Percentiles rank a stretch among this genome's conserved stretches.
Conservation (phyloP, 2,888 invertebrate species). For the Drosophila robusta region DNA sequence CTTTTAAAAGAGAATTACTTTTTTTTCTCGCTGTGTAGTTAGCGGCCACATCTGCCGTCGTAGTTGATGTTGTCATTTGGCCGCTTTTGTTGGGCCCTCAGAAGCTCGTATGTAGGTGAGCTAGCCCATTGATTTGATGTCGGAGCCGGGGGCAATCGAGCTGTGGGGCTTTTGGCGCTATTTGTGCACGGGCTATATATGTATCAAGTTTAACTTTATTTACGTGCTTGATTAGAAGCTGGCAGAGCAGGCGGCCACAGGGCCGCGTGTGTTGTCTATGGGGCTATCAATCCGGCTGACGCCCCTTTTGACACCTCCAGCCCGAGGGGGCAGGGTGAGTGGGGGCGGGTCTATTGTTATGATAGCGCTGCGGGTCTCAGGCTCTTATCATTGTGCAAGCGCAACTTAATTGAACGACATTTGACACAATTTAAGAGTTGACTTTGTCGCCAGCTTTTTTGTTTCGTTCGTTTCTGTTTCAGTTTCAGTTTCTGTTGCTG, state of each 20-base stretch:
- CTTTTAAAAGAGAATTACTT: too few relatives aligned
- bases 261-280: conserved; percentile 35
- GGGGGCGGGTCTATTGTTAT: conserved; percentile 48
- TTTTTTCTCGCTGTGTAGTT: conserved; percentile 26
- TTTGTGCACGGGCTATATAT: conserved; percentile 23
- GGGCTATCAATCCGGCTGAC: conserved; percentile 64
- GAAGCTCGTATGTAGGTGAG: conserved; percentile 31
- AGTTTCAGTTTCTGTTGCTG: conserved; percentile 18
- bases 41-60: conserved; percentile 46
- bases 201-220: conserved; percentile 79
- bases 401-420: conserved; percentile 75
- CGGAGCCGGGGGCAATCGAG: conserved; percentile 54
- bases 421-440: conserved; percentile 75
- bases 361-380: conserved; percentile 34
- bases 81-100: conserved; percentile 57
- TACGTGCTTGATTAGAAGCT: conserved; percentile 78
- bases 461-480: not conserved
- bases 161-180: conserved; percentile 30
- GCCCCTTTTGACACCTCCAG: conserved; percentile 27
- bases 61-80: conserved; percentile 70
- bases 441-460: conserved; percentile 44
- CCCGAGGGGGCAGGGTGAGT: conserved; percentile 2
- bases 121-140: conserved; percentile 67
- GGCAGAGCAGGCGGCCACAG: conserved; percentile 23
- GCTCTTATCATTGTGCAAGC: conserved; percentile 71